Evolutionary conservation across 1,140 invertebrate species (phyloP), one percentile per base, ranked within the genome.

Genomic region (Drosophila sechellia): DNA sequence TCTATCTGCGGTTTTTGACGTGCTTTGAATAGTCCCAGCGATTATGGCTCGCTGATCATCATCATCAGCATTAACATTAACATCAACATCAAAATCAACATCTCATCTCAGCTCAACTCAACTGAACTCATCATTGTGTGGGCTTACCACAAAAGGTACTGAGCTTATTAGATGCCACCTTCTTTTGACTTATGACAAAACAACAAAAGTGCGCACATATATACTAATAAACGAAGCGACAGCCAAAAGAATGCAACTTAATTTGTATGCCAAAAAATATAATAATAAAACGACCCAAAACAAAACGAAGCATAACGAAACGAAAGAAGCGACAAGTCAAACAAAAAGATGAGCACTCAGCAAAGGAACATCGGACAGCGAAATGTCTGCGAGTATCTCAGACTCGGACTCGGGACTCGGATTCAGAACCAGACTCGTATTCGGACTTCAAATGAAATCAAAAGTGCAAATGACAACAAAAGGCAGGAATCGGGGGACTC

Each of bases 401-500:
- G 40, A 57, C 17, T 57, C 27, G 37, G 20, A 61, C 22, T 40
- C n/a, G 39, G 39, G 25, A 56, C 17, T 57, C 40, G 27, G 11
- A 43, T 56, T 56, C 37, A 27, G 13, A 49, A 10, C 6, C 31
- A 31, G 31, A 31, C 63, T 68, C 46, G 46, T 35, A 63, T 34
- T 61, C 58, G 69, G 76, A 81, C 78, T 87, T 87, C 79, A 87
- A 86, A 86, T 87, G 81, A 86, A 86, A 86, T 86, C 83, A 86
- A 86, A 86, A 86, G 81, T 86, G 81, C 83, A 86, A 86, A 87
- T 86, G 83, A 86, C 79, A 83, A 78, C 81, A 85, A 85, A 81
- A 85, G 81, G 66, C 81, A 57, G 77, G 81, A 63, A 66, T 73
- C 64, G 70, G 55, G 59, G 58, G 64, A 57, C 52, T 70, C 64